Evolutionary conservation across 2,113 vertebrate species (phyloP).

Genomic region (Alligator sinensis): DNA sequence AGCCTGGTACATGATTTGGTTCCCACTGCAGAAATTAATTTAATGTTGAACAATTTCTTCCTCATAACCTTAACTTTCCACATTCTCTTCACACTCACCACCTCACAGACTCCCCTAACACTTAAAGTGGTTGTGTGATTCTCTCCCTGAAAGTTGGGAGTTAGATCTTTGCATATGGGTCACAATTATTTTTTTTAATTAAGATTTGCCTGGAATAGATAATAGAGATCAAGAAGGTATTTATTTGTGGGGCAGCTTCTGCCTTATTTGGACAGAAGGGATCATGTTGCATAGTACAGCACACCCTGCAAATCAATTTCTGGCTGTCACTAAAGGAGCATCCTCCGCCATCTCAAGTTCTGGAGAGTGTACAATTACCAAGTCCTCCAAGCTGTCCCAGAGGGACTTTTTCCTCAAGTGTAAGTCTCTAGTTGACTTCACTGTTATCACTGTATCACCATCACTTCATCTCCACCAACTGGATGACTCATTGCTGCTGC

Average conservation of each 20-base stretch:
- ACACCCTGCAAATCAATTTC: not conserved
- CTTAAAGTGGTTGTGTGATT: not conserved
- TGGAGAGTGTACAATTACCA: not conserved
- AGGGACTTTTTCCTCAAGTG: not conserved
- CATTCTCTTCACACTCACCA: not conserved
- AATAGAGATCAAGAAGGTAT: not conserved
- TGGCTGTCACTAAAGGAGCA: not conserved
- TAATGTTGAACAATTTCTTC: too few species aligned
- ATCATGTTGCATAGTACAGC: not conserved
- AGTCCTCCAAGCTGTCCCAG: not conserved
- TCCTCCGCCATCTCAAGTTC: not conserved
- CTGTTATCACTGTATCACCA: accelerated
- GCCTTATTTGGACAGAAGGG: not conserved
- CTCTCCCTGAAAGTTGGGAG: not conserved
- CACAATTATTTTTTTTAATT: not conserved
- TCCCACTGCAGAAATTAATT: not conserved
- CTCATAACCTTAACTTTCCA: not conserved
- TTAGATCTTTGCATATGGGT: not conserved
- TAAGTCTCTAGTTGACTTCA: not conserved
- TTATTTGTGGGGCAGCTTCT: not conserved
- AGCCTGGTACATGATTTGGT: not conserved
- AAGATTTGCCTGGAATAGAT: not conserved
- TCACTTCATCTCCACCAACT: not conserved
- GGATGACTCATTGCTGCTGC: accelerated
- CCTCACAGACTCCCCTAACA: not conserved